Base-by-base conservation (phyloP, 2,113 vertebrate genomes). In the Semnornis frantzii region DNA sequence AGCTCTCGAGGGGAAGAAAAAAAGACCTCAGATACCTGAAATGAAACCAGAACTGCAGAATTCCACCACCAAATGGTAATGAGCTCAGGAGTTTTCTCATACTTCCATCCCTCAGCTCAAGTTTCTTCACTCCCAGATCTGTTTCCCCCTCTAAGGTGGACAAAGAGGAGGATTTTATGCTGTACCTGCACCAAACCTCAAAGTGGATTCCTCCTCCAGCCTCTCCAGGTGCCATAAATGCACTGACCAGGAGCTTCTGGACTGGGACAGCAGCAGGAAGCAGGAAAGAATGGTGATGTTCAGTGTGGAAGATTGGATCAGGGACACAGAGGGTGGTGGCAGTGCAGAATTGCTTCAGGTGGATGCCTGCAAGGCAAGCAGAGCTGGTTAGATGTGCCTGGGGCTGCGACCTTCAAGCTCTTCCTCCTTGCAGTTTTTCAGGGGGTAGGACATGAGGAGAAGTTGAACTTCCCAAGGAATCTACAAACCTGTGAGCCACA, bases 181-280 rank as follows among this genome's bases (percentile, higher is more conserved):
- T 89, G 82, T 98, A 99, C 99, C 99, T 99, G 98, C 98, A 99
- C 99, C 99, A 99, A 80, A 99, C 98, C 97, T 99, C 99, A 96
- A 99, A 99, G 68, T 98, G 98, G 87, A 99, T 95, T 71, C 99
- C 99, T 77, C 98, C 98, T 82, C 98, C 98, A 65, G 95, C 73
- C 0, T 95, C 84, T 16, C 98, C 98, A 33, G 98, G 96, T 70
- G 96, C 85, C 52, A 97, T 98, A 83, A 99, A 98, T 21, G 97
- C 98, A 88, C 97, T 92, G 57, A 99, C 98, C 76, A 99, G 97
- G 23, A 99, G 96, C 87, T 97, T 98, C 96, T 99, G 99, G 79
- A 99, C 98, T 14, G 99, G 99, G 69, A 99, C 86, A 14, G 97
- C 98, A n/a, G 98, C 94, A 82, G 98, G 98, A 80, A 97, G 91